Evolutionary conservation across 2,888 invertebrate genomes (phyloP).

Genomic region (Pecten maximus): DNA sequence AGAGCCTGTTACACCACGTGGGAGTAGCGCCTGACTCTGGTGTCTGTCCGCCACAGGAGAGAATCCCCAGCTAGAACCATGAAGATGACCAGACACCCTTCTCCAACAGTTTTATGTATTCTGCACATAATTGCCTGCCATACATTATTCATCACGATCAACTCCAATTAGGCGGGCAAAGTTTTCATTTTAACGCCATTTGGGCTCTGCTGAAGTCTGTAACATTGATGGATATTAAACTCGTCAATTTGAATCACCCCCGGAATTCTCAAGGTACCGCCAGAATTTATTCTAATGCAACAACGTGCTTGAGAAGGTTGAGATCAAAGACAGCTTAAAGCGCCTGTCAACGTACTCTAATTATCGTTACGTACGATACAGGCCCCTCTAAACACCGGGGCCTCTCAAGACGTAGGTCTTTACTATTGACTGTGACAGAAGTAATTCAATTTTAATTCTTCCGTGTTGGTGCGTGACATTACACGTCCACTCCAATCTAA

Average conservation of each 20-base stretch:
- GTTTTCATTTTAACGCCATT: conserved; percentile 39
- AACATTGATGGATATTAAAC: conserved; percentile 40
- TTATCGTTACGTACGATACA: conserved; percentile 42
- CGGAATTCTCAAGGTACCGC: conserved; percentile 33
- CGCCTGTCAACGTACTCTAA: conserved; percentile 37
- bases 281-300: conserved; percentile 40
- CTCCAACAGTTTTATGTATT: conserved; percentile 17
- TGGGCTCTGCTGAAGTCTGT: conserved; percentile 11
- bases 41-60: background rate
- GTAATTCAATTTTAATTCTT: conserved; percentile 59
- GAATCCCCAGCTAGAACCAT: background rate
- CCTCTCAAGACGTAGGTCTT: conserved; percentile 38
- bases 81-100: conserved; percentile 22
- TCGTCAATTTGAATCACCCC: conserved; percentile 39
- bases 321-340: conserved; percentile 39
- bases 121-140: conserved; percentile 1
- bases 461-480: conserved; percentile 55
- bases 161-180: conserved; percentile 25
- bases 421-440: conserved; percentile 51
- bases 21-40: background rate
- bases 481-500: conserved; percentile 49
- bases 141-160: conserved; percentile 31
- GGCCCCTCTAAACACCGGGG: conserved; percentile 40
- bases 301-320: conserved; percentile 39
- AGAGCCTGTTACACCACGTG: no score